Evolutionary conservation across 2,797 vertebrate genomes (phyloP), one percentile per base, ranked within the genome.

Genomic region (Lagocephalus sceleratus): DNA sequence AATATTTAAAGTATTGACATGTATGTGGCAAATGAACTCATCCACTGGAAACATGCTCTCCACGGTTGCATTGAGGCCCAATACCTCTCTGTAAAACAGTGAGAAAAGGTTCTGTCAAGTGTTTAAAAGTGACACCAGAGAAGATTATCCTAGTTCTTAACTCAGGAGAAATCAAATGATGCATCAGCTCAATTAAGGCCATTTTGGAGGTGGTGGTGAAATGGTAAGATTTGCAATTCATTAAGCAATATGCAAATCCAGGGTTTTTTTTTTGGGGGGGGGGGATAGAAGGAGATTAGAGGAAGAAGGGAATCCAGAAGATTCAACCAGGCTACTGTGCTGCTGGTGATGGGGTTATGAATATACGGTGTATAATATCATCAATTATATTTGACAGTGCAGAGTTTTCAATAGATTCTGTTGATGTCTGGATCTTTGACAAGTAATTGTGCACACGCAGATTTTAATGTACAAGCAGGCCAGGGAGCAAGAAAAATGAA

Each of bases 181-280:
- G 68, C 74, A 88, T 86, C 84, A 75, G 66, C 68, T 72, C 69
- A 80, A 85, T 82, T 86, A 85, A 56, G 71, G 55, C 68, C 64
- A 63, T 77, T 83, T 82, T 68, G 47, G 66, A 57, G 74, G 66
- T 4, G 40, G 16, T 16, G 40, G 4, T 42, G n/a, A n/a, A n/a
- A 42, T n/a, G 40, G 40, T 17, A 63, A 73, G 75, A 75, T 80
- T 83, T 58, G 66, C 78, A 84, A 87, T 73, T 86, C 85, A 88
- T 90, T 89, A 88, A 68, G 75, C 81, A 83, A 85, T 88, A 86
- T 90, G 82, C 72, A 89, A 85, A 88, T 89, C 51, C 26, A 0
- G 20, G 21, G 79, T 74, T 80, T 75, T 84, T 57, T 57, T 60
- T 75, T n/a, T n/a, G n/a, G 56, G 52, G 64, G 47, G 49, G 50